Conservation (phyloP, 2,888 invertebrate genomes). For the Drosophila ezoana region DNA sequence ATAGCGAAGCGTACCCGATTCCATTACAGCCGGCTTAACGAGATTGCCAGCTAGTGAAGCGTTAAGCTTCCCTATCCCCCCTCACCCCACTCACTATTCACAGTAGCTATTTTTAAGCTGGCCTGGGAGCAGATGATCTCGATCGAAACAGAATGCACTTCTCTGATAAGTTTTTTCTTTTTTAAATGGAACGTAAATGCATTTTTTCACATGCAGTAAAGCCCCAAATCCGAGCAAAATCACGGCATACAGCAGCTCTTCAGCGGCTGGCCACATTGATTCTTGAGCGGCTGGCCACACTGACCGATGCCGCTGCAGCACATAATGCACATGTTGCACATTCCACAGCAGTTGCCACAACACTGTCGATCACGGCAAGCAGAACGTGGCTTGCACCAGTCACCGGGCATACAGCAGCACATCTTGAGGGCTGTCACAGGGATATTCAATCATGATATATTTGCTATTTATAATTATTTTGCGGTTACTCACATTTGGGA, state of each 20-base stretch:
- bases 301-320: background rate
- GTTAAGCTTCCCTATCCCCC: background rate
- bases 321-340: slow-evolving; percentile 13
- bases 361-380: background rate
- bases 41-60: slow-evolving; percentile 60
- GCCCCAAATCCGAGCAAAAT: background rate
- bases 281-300: background rate
- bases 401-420: slow-evolving; percentile 6
- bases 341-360: slow-evolving; percentile 2
- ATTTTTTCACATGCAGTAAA: slow-evolving; percentile 10
- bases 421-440: slow-evolving; percentile 12
- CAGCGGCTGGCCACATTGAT: background rate
- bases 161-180: background rate
- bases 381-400: background rate
- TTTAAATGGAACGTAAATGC: background rate
- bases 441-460: background rate
- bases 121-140: slow-evolving; percentile 6
- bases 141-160: background rate
- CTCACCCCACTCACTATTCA: no score
- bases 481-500: slow-evolving; percentile 10
- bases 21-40: slow-evolving; percentile 68
- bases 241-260: no score
- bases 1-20: slow-evolving; percentile 50
- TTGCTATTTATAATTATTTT: background rate
- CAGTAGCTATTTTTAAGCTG: slow-evolving; percentile 29